These are phyloP conservation scores for Dynastes grantii DNA, from an alignment of 2,888 invertebrate genomes.

Conservation along the genomic window DNA sequence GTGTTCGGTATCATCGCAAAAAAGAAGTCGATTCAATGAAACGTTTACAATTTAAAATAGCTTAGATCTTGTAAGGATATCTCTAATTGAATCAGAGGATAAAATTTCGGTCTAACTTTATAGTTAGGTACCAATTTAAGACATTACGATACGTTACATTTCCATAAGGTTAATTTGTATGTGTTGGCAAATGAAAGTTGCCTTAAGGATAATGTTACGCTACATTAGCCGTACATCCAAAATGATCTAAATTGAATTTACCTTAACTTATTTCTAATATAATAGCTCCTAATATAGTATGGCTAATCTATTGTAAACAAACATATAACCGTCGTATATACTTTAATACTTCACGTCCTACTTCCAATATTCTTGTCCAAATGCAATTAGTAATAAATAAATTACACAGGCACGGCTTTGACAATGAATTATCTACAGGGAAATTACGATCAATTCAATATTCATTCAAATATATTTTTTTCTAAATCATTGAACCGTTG, in stretches of 20 bases:
- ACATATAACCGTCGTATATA: background rate
- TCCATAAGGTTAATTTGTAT: background rate
- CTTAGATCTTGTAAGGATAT: too few species aligned
- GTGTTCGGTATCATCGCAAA: too few species aligned
- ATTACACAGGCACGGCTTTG: background rate
- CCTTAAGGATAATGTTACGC: background rate
- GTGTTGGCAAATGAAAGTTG: background rate
- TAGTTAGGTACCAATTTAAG: too few species aligned
- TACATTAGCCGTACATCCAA: background rate
- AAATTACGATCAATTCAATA: slow-evolving; percentile 4
- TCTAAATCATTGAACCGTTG: slow-evolving; percentile 7
- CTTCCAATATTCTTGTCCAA: background rate
- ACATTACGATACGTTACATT: too few species aligned
- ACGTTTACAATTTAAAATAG: too few species aligned
- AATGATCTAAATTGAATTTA: slow-evolving; percentile 2
- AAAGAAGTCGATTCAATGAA: too few species aligned
- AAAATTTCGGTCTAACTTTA: too few species aligned
- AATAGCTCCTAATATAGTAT: slow-evolving; percentile 1
- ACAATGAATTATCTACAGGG: slow-evolving; percentile 7
- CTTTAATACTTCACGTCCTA: background rate
- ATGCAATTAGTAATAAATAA: background rate
- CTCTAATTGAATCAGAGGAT: too few species aligned
- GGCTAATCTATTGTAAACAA: background rate
- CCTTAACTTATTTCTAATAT: background rate
- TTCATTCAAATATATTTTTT: slow-evolving; percentile 15